These are phyloP conservation scores for Philhelius pedissequus DNA, from an alignment of 2,888 invertebrate species.

Conservation along the genomic window DNA sequence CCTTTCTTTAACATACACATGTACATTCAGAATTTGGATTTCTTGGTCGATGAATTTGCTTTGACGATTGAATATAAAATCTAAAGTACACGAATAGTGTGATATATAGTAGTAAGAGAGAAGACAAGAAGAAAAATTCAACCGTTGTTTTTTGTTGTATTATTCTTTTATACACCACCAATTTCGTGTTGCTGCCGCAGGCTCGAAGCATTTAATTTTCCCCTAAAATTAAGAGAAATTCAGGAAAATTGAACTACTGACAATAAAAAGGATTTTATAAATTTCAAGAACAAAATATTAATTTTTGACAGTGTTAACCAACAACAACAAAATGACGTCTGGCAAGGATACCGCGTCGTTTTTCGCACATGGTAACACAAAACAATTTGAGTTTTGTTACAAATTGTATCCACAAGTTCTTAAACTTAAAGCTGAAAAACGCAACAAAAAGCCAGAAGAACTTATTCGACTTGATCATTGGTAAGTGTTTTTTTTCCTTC, in stretches of 20 bases:
- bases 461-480: slow-evolving; percentile 96
- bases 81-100: neutral
- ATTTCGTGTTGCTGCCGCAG: neutral
- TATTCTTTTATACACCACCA: neutral
- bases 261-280: neutral
- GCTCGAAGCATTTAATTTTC: neutral
- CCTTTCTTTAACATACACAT: neutral
- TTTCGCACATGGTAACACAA: slow-evolving; percentile 92
- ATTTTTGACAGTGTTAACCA: neutral
- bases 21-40: neutral
- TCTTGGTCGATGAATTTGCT: neutral
- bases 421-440: slow-evolving; percentile 92
- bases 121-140: neutral
- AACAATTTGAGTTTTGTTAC: slow-evolving; percentile 84
- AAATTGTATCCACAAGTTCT: slow-evolving; percentile 95
- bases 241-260: neutral
- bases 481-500: slow-evolving; percentile 82
- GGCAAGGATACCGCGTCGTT: slow-evolving; percentile 95
- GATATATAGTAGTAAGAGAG: neutral
- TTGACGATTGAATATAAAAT: neutral
- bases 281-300: neutral
- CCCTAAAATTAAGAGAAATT: neutral
- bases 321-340: slow-evolving; percentile 85
- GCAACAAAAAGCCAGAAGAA: slow-evolving; percentile 95
- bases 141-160: neutral